Conservation (phyloP, 2,113 vertebrate species). For the Bubo bubo region DNA sequence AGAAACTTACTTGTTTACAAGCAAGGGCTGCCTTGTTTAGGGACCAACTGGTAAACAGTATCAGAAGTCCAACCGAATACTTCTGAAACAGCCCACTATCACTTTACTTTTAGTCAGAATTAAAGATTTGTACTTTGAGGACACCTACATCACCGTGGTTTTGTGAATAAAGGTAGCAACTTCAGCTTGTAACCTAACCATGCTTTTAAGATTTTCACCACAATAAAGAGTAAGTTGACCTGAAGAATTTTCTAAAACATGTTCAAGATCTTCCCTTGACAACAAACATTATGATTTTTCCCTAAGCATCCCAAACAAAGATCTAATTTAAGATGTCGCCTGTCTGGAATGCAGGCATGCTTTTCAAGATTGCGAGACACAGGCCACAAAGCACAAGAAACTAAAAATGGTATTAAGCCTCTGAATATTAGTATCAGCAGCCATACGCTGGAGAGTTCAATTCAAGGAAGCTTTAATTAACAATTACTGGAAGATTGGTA, state of each 20-base stretch:
- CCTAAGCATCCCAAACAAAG: constrained; percentile 31
- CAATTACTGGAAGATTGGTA: background rate
- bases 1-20: background rate
- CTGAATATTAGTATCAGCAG: background rate
- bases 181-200: background rate
- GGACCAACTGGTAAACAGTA: background rate
- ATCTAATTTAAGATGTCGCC: constrained; percentile 54
- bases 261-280: background rate
- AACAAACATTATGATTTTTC: background rate
- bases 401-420: constrained; percentile 15
- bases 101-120: background rate
- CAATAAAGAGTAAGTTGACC: background rate
- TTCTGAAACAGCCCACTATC: background rate
- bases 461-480: background rate
- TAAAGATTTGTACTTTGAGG: background rate
- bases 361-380: background rate
- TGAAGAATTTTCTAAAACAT: background rate
- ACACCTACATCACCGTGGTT: background rate
- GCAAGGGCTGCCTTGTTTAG: background rate
- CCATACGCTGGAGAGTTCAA: background rate
- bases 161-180: background rate
- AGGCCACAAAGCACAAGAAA: background rate
- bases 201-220: background rate
- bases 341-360: constrained; percentile 30
- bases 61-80: background rate